Conservation (phyloP, 2,888 invertebrate genomes). For the Thera britannica region DNA sequence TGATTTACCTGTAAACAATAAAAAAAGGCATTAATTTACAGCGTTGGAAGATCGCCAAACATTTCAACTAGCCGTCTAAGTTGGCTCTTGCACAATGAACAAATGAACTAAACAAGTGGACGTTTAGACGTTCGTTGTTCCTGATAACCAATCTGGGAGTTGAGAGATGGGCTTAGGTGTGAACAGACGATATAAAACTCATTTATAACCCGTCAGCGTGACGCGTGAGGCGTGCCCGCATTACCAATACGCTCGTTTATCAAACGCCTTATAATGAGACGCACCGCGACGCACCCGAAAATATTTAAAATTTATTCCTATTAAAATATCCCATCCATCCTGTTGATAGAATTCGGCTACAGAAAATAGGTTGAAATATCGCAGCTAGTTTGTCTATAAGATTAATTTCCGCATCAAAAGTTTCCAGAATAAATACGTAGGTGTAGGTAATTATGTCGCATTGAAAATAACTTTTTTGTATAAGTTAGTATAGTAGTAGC, state of each 20-base stretch:
- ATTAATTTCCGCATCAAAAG: not conserved
- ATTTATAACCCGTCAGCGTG: slow-evolving; percentile 81
- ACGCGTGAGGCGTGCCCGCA: slow-evolving; percentile 77
- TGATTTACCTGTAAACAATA: slow-evolving; percentile 83
- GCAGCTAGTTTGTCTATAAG: slow-evolving; percentile 34
- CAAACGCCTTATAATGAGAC: slow-evolving; percentile 80
- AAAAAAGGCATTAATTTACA: slow-evolving; percentile 81
- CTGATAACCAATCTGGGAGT: slow-evolving; percentile 70
- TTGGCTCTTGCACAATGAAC: slow-evolving; percentile 76
- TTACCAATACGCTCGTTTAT: slow-evolving; percentile 82
- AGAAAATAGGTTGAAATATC: slow-evolving; percentile 47
- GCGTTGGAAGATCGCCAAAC: slow-evolving; percentile 76
- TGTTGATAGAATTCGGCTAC: slow-evolving; percentile 54
- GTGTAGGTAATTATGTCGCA: no score
- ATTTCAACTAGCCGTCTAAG: slow-evolving; percentile 80
- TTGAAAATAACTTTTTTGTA: no score
- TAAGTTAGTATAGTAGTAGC: no score
- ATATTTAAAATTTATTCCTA: slow-evolving; percentile 72
- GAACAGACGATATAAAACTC: slow-evolving; percentile 81
- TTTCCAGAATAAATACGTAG: not conserved
- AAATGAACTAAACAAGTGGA: slow-evolving; percentile 77
- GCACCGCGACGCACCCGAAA: slow-evolving; percentile 69
- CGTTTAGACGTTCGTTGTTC: slow-evolving; percentile 65
- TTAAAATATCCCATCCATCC: slow-evolving; percentile 61
- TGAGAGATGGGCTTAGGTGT: slow-evolving; percentile 77